phyloP scores from a whole-genome alignment of 2,797 vertebrate species.

The Pseudochaenichthys georgianus region DNA sequence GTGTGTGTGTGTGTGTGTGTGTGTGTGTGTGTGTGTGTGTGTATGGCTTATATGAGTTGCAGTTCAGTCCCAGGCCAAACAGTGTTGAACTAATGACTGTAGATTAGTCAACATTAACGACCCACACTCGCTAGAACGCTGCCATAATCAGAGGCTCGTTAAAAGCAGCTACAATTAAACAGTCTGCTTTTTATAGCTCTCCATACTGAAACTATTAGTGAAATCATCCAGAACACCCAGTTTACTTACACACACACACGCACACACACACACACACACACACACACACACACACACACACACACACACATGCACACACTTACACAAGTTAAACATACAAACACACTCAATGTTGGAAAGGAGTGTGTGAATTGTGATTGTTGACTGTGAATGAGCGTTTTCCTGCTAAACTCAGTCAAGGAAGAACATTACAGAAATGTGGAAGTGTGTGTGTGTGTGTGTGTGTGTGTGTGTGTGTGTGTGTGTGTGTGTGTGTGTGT shows the following conservation, averaged over 20 bases:
- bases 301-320: slow-evolving; percentile 38
- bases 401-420: slow-evolving; percentile 37
- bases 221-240: slow-evolving; percentile 80
- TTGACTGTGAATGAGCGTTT: slow-evolving; percentile 64
- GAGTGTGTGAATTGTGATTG: slow-evolving; percentile 72
- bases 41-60: slow-evolving; percentile 41
- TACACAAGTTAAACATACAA: slow-evolving; percentile 36
- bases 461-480: not conserved
- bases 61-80: slow-evolving; percentile 79
- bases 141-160: slow-evolving; percentile 82
- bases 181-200: slow-evolving; percentile 81
- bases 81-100: slow-evolving; percentile 83
- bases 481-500: too few relatives aligned
- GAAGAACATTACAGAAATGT: slow-evolving; percentile 13
- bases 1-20: not conserved
- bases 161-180: slow-evolving; percentile 83
- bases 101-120: slow-evolving; percentile 84
- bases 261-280: slow-evolving; percentile 45
- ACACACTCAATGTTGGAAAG: slow-evolving; percentile 32
- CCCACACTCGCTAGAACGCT: slow-evolving; percentile 80
- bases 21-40: slow-evolving; percentile 7
- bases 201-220: slow-evolving; percentile 86
- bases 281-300: too few relatives aligned
- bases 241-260: slow-evolving; percentile 70
- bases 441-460: too few relatives aligned